A percentile compares a stretch with the other conserved stretches of the same genome.
phyloP scores from a whole-genome alignment of 2,888 invertebrate species.

The Druceiella hillmani region DNA sequence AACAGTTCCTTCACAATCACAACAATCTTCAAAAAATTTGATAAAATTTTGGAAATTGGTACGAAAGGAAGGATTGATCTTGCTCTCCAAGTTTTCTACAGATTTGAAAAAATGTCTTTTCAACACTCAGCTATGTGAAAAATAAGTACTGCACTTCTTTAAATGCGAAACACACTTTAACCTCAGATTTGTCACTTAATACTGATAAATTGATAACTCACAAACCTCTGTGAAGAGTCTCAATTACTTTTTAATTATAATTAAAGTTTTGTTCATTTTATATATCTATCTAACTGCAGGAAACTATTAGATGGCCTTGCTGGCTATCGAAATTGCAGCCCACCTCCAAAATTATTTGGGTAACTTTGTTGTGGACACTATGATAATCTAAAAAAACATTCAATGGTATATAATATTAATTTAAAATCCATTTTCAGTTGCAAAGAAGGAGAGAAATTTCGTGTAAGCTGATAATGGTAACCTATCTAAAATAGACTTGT shows the following conservation, averaged over 20 bases:
- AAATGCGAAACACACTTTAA: constrained; percentile 1
- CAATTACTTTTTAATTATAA: background rate
- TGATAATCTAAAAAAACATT: too few species aligned
- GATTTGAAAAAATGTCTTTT: background rate
- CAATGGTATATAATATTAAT: too few species aligned
- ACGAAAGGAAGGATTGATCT: background rate
- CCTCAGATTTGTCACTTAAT: background rate
- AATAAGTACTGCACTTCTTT: background rate
- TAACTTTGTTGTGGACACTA: too few species aligned
- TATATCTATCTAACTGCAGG: background rate
- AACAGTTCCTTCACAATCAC: too few species aligned
- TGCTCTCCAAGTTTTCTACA: constrained; percentile 1
- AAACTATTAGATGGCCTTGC: too few species aligned
- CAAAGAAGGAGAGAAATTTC: too few species aligned
- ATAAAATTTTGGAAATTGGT: background rate
- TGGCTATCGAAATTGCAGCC: too few species aligned
- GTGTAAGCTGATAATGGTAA: too few species aligned
- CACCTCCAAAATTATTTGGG: too few species aligned
- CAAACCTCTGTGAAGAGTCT: background rate
- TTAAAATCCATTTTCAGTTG: too few species aligned
- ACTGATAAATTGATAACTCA: background rate
- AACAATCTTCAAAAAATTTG: too few species aligned
- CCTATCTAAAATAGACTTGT: too few species aligned
- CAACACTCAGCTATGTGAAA: constrained; percentile 1
- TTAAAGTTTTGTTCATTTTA: constrained; percentile 2